These are phyloP conservation scores for Rhagoletis zephyria DNA, from an alignment of 1,140 invertebrate genomes.

Conservation along the genomic window DNA sequence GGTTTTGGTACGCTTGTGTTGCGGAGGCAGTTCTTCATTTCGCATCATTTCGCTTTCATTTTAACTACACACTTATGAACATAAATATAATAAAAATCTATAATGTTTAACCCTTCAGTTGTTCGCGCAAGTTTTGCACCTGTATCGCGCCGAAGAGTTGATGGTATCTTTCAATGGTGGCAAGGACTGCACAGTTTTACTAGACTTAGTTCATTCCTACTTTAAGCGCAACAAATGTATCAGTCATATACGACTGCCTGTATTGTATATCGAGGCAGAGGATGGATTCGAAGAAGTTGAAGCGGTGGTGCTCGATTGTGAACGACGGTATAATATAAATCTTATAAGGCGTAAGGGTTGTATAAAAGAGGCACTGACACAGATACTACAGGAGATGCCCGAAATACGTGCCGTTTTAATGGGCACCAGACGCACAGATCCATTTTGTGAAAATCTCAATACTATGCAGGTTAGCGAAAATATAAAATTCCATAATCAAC, in stretches of 20 bases:
- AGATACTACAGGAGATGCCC: slow-evolving; percentile 78
- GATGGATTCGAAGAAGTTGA: slow-evolving; percentile 91
- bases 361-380: slow-evolving; percentile 81
- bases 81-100: background rate
- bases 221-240: slow-evolving; percentile 58
- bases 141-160: slow-evolving; percentile 81
- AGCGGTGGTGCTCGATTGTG: slow-evolving; percentile 83
- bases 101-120: background rate
- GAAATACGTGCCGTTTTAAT: slow-evolving; percentile 88
- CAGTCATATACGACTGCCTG: slow-evolving; percentile 74
- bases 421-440: slow-evolving; percentile 90
- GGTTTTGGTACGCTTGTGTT: no score
- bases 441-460: slow-evolving; percentile 80
- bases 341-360: slow-evolving; percentile 80
- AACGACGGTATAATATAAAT: slow-evolving; percentile 82
- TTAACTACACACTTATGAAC: no score
- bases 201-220: slow-evolving; percentile 79
- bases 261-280: slow-evolving; percentile 83
- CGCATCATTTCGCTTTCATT: no score
- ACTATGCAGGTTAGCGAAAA: slow-evolving; percentile 79
- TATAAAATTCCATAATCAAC: slow-evolving; percentile 12
- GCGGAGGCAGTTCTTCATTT: no score
- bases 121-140: slow-evolving; percentile 74
- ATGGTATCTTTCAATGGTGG: slow-evolving; percentile 96
- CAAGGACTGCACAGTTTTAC: slow-evolving; percentile 94